Percentiles rank a stretch among this genome's conserved stretches.
These are phyloP conservation scores for Hypsopygia costalis DNA, from an alignment of 2,888 invertebrate genomes.

Conservation along the genomic window DNA sequence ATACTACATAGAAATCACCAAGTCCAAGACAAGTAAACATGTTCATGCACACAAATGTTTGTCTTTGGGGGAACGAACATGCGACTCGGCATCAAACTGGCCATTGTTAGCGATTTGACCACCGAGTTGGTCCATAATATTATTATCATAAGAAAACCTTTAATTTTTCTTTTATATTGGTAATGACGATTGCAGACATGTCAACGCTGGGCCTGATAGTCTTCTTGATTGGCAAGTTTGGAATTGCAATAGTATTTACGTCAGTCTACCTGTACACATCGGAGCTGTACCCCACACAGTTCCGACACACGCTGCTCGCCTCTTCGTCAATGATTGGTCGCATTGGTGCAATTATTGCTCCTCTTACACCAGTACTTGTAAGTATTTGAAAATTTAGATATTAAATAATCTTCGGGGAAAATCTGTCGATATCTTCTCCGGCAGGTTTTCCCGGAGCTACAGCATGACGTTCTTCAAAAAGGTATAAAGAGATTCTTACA, in stretches of 20 bases:
- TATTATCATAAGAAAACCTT: neutral
- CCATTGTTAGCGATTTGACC: conserved; percentile 52
- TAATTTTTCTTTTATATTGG: conserved; percentile 31
- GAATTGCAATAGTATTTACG: conserved; percentile 71
- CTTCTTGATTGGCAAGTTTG: conserved; percentile 68
- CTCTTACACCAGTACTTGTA: conserved; percentile 85
- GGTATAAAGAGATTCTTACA: too few species aligned
- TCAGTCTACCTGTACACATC: conserved; percentile 80
- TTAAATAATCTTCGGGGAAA: too few species aligned
- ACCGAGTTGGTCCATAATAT: neutral
- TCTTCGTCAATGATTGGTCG: conserved; percentile 84
- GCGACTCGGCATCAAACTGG: too few species aligned
- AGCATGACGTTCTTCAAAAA: too few species aligned
- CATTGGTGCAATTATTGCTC: conserved; percentile 83
- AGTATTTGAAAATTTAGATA: neutral
- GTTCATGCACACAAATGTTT: too few species aligned
- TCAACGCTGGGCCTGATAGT: conserved; percentile 17
- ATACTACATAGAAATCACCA: too few species aligned
- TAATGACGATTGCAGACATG: conserved; percentile 73
- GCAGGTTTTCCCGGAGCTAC: too few species aligned
- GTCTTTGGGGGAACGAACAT: too few species aligned
- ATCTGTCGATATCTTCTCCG: too few species aligned
- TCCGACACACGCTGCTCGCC: conserved; percentile 82
- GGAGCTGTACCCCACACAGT: conserved; percentile 84
- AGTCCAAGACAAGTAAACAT: too few species aligned